phyloP scores from a whole-genome alignment of 2,113 vertebrate species.

The Colossoma macropomum region DNA sequence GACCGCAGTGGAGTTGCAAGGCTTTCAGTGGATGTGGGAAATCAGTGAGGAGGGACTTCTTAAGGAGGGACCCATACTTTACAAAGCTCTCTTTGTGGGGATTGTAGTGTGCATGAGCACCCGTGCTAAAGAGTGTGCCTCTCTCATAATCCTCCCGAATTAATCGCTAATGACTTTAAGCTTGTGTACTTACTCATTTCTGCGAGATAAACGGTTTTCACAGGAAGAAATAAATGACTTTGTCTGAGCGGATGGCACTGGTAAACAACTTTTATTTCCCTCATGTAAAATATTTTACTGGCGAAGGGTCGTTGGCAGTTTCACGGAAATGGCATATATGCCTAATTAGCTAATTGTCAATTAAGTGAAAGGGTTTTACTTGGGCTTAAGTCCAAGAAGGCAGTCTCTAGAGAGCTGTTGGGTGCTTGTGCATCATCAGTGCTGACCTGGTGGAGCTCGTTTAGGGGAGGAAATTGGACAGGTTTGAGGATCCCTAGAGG shows the following conservation, averaged over 20 bases:
- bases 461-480: not conserved
- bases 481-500: not conserved
- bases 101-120: not conserved
- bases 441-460: constrained; percentile 19
- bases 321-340: constrained; percentile 17
- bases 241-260: not conserved
- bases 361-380: constrained; percentile 36
- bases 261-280: constrained; percentile 19
- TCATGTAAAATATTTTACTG: constrained; percentile 27
- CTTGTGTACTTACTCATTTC: not conserved
- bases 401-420: constrained; percentile 4
- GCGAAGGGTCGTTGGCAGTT: constrained; percentile 16
- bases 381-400: not conserved
- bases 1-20: not conserved
- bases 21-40: not conserved
- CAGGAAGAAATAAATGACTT: not conserved
- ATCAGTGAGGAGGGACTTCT: not conserved
- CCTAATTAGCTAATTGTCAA: constrained; percentile 47
- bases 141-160: not conserved
- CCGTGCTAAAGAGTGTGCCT: not conserved
- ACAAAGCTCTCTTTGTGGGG: constrained; percentile 17
- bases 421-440: not conserved
- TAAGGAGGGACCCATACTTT: not conserved
- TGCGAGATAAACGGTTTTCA: not conserved
- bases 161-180: constrained; percentile 16